A percentile compares a stretch with the other conserved stretches of the same genome.
These are phyloP conservation scores for Volucella bombylans DNA, from an alignment of 2,888 invertebrate genomes.

Conservation along the genomic window DNA sequence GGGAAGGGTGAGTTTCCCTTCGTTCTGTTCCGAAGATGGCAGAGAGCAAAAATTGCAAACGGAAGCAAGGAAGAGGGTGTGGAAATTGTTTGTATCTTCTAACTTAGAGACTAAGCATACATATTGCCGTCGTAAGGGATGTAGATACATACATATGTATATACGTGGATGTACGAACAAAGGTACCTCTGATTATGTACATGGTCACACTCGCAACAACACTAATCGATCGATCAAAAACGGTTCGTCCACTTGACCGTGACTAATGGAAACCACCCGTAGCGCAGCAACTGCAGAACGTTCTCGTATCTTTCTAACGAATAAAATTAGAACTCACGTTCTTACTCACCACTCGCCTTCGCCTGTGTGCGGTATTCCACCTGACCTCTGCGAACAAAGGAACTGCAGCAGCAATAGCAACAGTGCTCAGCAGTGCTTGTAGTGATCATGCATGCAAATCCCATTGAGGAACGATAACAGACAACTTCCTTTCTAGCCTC, in stretches of 20 bases:
- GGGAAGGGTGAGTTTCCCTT: slow-evolving; percentile 5
- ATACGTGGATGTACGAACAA: not conserved
- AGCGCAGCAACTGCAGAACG: not conserved
- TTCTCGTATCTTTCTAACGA: too few relatives aligned
- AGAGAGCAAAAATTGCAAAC: slow-evolving; percentile 3
- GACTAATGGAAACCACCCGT: slow-evolving; percentile 48
- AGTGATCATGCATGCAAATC: slow-evolving; percentile 31
- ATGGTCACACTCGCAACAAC: not conserved
- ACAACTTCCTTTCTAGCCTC: slow-evolving; percentile 56
- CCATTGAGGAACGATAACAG: slow-evolving; percentile 44
- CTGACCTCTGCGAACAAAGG: slow-evolving; percentile 51
- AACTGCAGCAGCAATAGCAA: not conserved
- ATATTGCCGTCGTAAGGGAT: not conserved
- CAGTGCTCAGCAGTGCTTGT: not conserved
- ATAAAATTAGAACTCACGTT: slow-evolving; percentile 56
- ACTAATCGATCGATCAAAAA: slow-evolving; percentile 45
- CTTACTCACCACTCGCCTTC: slow-evolving; percentile 44
- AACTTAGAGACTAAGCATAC: slow-evolving; percentile 14
- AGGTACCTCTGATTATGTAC: not conserved
- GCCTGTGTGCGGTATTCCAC: slow-evolving; percentile 59
- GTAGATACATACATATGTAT: not conserved
- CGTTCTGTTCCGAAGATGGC: not conserved
- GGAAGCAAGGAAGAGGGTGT: slow-evolving; percentile 36
- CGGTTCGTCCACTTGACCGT: slow-evolving; percentile 61
- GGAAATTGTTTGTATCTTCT: slow-evolving; percentile 66